phyloP scores from a whole-genome alignment of 2,113 vertebrate genomes.

The Dasyurus viverrinus region DNA sequence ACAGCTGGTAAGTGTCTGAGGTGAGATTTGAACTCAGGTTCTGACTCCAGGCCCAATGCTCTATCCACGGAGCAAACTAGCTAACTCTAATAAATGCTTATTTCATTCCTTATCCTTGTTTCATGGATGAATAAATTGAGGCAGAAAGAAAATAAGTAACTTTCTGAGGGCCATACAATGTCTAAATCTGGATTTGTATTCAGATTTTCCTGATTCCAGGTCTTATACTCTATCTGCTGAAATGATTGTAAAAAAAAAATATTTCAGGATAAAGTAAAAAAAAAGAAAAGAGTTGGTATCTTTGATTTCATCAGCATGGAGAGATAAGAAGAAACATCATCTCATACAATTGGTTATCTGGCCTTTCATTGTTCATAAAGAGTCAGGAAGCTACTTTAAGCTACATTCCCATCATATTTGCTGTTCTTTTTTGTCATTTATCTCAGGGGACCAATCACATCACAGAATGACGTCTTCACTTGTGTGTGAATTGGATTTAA shows the following conservation, averaged over 20 bases:
- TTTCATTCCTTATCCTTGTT: not conserved
- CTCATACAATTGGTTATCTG: not conserved
- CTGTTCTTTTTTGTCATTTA: too few relatives aligned
- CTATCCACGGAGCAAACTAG: too few relatives aligned
- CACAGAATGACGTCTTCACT: too few relatives aligned
- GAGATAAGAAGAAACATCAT: not conserved
- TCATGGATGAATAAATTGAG: not conserved
- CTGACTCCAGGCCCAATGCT: too few relatives aligned
- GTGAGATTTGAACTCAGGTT: too few relatives aligned
- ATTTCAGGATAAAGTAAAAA: not conserved
- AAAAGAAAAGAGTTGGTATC: not conserved
- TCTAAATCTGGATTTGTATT: not conserved
- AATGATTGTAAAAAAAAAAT: not conserved
- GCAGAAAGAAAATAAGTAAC: not conserved
- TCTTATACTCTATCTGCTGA: not conserved
- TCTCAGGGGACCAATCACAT: too few relatives aligned
- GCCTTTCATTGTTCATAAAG: not conserved
- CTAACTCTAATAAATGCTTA: too few relatives aligned
- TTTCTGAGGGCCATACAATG: not conserved
- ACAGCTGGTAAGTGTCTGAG: too few relatives aligned
- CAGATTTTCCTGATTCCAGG: not conserved
- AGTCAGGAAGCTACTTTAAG: not conserved
- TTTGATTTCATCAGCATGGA: not conserved
- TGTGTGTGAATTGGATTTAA: too few relatives aligned
- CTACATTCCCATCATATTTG: not conserved